A percentile compares a stretch with the other conserved stretches of the same genome.
phyloP scores from a whole-genome alignment of 2,113 vertebrate genomes.

The Phodopus roborovskii region DNA sequence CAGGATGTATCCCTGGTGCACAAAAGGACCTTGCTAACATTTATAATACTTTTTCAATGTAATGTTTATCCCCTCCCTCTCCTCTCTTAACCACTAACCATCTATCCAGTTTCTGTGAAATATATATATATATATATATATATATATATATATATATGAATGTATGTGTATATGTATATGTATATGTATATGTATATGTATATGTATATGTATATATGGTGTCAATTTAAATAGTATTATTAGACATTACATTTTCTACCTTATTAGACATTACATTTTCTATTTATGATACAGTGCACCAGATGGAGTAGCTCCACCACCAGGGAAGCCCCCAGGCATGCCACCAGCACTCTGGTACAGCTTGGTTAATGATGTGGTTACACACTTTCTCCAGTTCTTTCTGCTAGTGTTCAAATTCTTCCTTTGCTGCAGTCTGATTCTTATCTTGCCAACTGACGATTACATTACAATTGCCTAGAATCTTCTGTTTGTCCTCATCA shows the following conservation, averaged over 20 bases:
- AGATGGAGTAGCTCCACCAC: constrained; percentile 90
- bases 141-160: no score
- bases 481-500: constrained; percentile 96
- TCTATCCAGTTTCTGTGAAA: background rate
- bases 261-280: no score
- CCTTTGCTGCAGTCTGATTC: constrained; percentile 95
- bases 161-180: no score
- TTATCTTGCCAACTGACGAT: constrained; percentile 96
- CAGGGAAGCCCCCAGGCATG: constrained; percentile 95
- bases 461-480: constrained; percentile 95
- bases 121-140: no score
- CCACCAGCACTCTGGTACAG: constrained; percentile 92
- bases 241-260: no score
- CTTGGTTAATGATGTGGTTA: constrained; percentile 92
- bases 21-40: no score
- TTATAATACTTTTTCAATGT: background rate
- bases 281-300: no score
- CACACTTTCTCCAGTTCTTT: constrained; percentile 96
- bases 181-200: no score
- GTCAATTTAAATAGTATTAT: no score
- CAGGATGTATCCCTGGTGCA: no score
- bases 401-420: constrained; percentile 97
- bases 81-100: background rate
- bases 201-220: no score
- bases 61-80: background rate